A percentile compares a stretch with the other conserved stretches of the same genome.
Conservation (phyloP, 2,797 vertebrate species). For the Leptatherina wallacei region DNA sequence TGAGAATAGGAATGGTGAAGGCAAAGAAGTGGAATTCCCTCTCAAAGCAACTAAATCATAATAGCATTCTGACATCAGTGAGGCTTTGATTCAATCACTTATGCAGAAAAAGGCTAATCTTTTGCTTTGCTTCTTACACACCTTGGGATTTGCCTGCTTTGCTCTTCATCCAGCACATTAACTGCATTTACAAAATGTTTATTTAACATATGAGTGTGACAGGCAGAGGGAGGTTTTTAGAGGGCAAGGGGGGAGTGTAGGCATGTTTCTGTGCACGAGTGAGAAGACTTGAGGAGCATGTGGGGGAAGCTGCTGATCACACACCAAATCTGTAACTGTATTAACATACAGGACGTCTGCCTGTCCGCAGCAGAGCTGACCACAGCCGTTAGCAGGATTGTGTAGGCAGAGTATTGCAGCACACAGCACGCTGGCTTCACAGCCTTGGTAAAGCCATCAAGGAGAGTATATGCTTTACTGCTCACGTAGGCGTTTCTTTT, state of each 20-base stretch:
- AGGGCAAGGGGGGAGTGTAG: neutral
- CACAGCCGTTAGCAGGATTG: slow-evolving; percentile 41
- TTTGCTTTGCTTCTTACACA: slow-evolving; percentile 41
- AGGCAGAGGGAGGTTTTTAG: slow-evolving; percentile 6
- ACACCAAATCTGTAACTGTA: slow-evolving; percentile 47
- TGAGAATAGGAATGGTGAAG: neutral
- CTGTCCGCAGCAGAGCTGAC: slow-evolving; percentile 40
- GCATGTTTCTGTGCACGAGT: neutral
- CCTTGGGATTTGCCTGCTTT: slow-evolving; percentile 52
- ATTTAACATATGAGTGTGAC: slow-evolving; percentile 41
- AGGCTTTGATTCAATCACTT: slow-evolving; percentile 16
- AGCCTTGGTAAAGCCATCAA: slow-evolving; percentile 38
- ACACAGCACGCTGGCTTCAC: slow-evolving; percentile 4
- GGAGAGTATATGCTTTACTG: slow-evolving; percentile 36
- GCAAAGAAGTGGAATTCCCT: neutral
- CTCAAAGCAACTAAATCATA: slow-evolving; percentile 1
- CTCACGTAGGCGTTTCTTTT: slow-evolving; percentile 61
- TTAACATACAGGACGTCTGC: slow-evolving; percentile 56
- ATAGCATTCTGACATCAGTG: neutral
- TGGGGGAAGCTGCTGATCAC: slow-evolving; percentile 28
- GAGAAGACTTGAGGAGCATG: slow-evolving; percentile 18
- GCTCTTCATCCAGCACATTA: slow-evolving; percentile 39
- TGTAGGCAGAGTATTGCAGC: slow-evolving; percentile 40
- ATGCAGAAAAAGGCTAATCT: neutral
- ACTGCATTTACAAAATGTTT: slow-evolving; percentile 39